phyloP scores from a whole-genome alignment of 2,113 vertebrate species.

The Chinchilla lanigera region DNA sequence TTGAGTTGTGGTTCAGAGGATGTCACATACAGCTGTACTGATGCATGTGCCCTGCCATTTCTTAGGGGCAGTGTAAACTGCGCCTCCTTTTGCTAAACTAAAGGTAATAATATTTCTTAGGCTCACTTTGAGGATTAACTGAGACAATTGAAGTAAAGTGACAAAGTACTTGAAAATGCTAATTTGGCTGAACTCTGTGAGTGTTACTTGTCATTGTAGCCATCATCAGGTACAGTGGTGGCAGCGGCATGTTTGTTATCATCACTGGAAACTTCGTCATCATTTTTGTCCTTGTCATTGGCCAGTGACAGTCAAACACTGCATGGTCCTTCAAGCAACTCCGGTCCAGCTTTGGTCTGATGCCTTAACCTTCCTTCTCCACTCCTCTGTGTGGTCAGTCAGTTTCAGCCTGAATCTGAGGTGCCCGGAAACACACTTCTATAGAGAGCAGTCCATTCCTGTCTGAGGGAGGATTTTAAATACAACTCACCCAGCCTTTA shows the following conservation, averaged over 20 bases:
- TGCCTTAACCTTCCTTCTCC: neutral
- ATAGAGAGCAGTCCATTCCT: neutral
- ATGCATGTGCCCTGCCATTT: neutral
- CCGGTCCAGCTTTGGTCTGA: conserved; percentile 22
- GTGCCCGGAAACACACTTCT: conserved; percentile 1
- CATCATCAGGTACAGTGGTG: no score
- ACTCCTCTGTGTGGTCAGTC: fast-evolving
- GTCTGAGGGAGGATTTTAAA: conserved; percentile 74
- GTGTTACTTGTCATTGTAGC: no score
- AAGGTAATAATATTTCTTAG: neutral
- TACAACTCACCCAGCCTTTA: conserved; percentile 66
- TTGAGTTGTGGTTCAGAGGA: neutral
- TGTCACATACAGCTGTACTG: neutral
- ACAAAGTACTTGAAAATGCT: neutral
- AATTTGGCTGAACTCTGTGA: neutral
- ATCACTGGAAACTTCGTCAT: neutral
- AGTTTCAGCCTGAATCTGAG: neutral
- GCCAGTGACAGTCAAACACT: neutral
- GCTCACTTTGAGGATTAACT: neutral
- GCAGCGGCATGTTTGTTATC: no score
- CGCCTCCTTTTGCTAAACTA: neutral
- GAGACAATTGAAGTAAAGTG: neutral
- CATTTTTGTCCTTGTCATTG: neutral
- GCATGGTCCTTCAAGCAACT: neutral
- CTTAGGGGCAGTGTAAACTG: neutral